Base-by-base conservation (phyloP, 2,797 vertebrate species). In the Labroides dimidiatus region DNA sequence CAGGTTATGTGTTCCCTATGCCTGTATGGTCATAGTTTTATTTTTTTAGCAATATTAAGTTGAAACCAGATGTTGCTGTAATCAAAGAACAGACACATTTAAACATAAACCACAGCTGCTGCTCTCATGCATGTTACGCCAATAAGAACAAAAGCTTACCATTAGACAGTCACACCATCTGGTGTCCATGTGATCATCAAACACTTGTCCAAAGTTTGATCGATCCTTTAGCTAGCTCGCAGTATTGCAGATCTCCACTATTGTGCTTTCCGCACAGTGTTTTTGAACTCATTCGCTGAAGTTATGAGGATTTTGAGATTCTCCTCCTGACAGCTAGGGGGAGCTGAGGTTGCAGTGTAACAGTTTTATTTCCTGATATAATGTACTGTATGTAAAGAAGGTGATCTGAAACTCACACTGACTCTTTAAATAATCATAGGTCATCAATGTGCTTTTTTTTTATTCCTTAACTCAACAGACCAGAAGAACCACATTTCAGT, bases 361-460 rank as follows among this genome's bases (percentile, higher is more conserved):
- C 47, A 41, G n/a, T 78, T 89, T 77, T 77, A 59, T 82, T 86
- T 89, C 65, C 55, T 39, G 53, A 58, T 85, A 78, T 84, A 67
- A 80, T 75, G 84, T 92, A 84, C 85, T 89, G 85, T 92, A 84
- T 81, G 80, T 80, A 67, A 85, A 78, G 49, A 73, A 65, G 58
- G 55, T 53, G 33, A 64, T 75, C 65, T 56, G 71, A 64, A 60
- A 42, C 69, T 67, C 57, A 39, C 72, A 49, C 78, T 82, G 71
- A 64, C 80, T 70, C 48, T 82, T 71, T 78, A 68, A 59, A 82
- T 69, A 56, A 53, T 74, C 59, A 75, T 69, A 75, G 57, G 64
- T 62, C 41, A 65, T 62, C 41, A 66, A 21, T 41, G 64, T 67
- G 81, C 74, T 77, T 73, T 66, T 55, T 86, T 89, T 49, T 75